phyloP scores from a whole-genome alignment of 2,888 invertebrate species.

The Pterostichus madidus region DNA sequence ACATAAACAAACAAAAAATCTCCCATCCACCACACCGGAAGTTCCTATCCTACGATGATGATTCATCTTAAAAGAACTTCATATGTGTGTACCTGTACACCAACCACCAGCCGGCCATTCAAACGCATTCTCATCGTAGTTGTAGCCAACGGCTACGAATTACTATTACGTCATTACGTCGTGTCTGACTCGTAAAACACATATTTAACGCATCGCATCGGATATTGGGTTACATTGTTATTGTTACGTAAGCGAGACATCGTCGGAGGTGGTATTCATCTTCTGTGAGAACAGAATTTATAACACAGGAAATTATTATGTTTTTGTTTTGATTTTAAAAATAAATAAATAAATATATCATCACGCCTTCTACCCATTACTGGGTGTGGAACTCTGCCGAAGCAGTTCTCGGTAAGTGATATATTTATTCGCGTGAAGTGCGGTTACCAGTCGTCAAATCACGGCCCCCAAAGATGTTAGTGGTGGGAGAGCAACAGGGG shows the following conservation, averaged over 20 bases:
- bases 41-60: neutral
- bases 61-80: conserved; percentile 13
- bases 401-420: no score
- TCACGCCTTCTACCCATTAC: no score
- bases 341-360: no score
- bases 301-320: conserved; percentile 13
- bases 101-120: neutral
- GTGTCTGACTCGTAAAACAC: neutral
- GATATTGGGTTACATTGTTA: neutral
- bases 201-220: neutral
- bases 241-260: neutral
- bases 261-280: conserved; percentile 7
- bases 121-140: neutral
- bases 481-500: no score
- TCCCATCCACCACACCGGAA: conserved; percentile 2
- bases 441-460: no score
- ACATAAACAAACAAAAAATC: neutral
- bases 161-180: neutral
- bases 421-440: no score
- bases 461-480: no score
- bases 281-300: neutral
- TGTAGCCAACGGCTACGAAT: neutral
- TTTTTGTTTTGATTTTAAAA: conserved; percentile 26
- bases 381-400: no score
- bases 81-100: conserved; percentile 13